These are phyloP conservation scores for Ceyx erithaca DNA, from an alignment of 2,797 vertebrate genomes.

Conservation along the genomic window DNA sequence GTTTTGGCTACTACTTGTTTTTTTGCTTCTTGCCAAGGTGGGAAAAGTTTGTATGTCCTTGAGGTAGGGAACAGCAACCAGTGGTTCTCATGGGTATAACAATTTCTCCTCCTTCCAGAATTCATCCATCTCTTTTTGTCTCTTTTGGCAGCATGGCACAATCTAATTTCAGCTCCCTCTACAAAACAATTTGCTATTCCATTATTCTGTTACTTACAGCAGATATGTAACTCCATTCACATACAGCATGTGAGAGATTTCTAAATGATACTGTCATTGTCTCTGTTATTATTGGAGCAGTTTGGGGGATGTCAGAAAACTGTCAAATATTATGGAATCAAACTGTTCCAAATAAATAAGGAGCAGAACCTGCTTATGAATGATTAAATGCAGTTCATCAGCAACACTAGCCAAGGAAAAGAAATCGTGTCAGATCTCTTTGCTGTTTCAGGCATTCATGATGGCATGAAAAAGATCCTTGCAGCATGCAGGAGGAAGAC, in stretches of 20 bases:
- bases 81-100: background rate
- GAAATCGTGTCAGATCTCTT: slow-evolving; percentile 7
- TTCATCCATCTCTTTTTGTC: slow-evolving; percentile 17
- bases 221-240: slow-evolving; percentile 39
- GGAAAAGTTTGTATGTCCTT: background rate
- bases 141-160: slow-evolving; percentile 1
- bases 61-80: background rate
- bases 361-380: slow-evolving; percentile 60
- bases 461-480: background rate
- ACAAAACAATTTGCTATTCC: slow-evolving; percentile 46
- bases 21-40: background rate
- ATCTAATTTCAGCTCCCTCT: slow-evolving; percentile 48
- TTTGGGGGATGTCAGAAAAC: slow-evolving; percentile 54
- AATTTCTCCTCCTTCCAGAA: slow-evolving; percentile 36
- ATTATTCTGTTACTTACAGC: slow-evolving; percentile 65
- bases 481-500: background rate
- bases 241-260: slow-evolving; percentile 38
- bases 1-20: background rate
- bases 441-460: slow-evolving; percentile 37
- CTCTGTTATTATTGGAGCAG: slow-evolving; percentile 63
- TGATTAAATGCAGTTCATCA: slow-evolving; percentile 64
- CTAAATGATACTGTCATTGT: slow-evolving; percentile 68
- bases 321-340: slow-evolving; percentile 62
- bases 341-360: slow-evolving; percentile 55
- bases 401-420: slow-evolving; percentile 25